A percentile compares a stretch with the other conserved stretches of the same genome.
phyloP scores from a whole-genome alignment of 1,140 invertebrate genomes.

The Drosophila setifemur region DNA sequence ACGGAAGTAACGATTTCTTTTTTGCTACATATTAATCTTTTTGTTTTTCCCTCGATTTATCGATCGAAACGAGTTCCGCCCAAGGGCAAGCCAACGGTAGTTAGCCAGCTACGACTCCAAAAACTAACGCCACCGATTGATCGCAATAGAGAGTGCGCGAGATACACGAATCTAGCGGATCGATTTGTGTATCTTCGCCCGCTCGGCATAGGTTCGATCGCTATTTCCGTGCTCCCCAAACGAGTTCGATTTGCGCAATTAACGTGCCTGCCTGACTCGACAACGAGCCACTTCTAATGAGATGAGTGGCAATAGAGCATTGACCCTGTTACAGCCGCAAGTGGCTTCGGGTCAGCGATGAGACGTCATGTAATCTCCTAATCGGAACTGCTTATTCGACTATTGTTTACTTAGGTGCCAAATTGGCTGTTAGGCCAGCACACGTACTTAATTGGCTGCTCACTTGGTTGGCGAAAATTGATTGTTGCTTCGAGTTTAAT shows the following conservation, averaged over 20 bases:
- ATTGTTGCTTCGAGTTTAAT: too few species aligned
- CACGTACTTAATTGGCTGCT: too few species aligned
- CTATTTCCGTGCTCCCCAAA: constrained; percentile 62
- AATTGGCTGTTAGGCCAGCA: too few species aligned
- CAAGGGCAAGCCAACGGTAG: constrained; percentile 72
- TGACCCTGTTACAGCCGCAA: constrained; percentile 23
- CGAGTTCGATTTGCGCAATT: constrained; percentile 68
- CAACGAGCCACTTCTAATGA: constrained; percentile 13
- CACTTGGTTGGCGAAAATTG: too few species aligned
- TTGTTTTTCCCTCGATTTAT: constrained; percentile 46
- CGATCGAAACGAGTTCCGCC: constrained; percentile 57
- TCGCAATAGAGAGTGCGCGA: constrained; percentile 15
- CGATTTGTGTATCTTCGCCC: constrained; percentile 9
- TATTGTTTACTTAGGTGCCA: neutral
- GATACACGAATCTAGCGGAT: constrained; percentile 37
- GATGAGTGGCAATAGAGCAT: constrained; percentile 24
- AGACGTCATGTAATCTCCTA: constrained; percentile 18
- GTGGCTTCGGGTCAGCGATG: neutral
- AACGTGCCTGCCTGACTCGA: neutral
- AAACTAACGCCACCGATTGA: constrained; percentile 33
- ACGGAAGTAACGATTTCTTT: constrained; percentile 63
- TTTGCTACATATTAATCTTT: constrained; percentile 57
- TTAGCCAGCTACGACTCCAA: constrained; percentile 30
- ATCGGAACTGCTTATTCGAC: constrained; percentile 4
- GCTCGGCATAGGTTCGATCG: constrained; percentile 5